Evolutionary conservation across 2,797 vertebrate genomes (phyloP).

Genomic region (Anas acuta): DNA sequence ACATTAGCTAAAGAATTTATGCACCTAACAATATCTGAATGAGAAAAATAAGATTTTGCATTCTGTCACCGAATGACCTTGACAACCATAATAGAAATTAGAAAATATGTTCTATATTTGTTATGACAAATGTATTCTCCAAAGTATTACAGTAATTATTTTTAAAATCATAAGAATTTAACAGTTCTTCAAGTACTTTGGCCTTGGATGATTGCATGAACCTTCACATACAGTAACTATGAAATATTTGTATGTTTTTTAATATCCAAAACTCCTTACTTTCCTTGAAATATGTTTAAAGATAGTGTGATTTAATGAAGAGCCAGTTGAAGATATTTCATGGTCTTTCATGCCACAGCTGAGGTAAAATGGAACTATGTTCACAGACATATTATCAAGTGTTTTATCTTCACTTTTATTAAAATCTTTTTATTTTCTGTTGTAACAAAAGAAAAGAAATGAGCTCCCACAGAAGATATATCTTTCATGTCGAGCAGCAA

Average conservation of each 20-base stretch:
- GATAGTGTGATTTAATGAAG: conserved; percentile 4
- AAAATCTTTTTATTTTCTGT: neutral
- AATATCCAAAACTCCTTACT: neutral
- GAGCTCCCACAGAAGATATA: neutral
- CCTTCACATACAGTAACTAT: neutral
- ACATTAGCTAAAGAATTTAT: conserved; percentile 27
- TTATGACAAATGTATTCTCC: conserved; percentile 23
- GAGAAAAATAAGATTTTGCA: conserved; percentile 47
- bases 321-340: neutral
- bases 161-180: conserved; percentile 57
- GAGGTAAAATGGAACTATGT: neutral
- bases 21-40: conserved; percentile 28
- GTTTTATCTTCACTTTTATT: neutral
- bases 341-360: neutral
- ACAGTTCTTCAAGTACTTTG: conserved; percentile 26
- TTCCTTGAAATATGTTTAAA: conserved; percentile 14
- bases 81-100: conserved; percentile 52
- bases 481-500: neutral
- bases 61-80: conserved; percentile 53
- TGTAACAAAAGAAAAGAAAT: neutral
- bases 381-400: neutral
- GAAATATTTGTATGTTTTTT: neutral
- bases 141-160: conserved; percentile 56
- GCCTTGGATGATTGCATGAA: conserved; percentile 48
- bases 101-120: conserved; percentile 50